Evolutionary conservation across 2,113 vertebrate species (phyloP), one percentile per base, ranked within the genome.

Genomic region (Chunga burmeisteri): DNA sequence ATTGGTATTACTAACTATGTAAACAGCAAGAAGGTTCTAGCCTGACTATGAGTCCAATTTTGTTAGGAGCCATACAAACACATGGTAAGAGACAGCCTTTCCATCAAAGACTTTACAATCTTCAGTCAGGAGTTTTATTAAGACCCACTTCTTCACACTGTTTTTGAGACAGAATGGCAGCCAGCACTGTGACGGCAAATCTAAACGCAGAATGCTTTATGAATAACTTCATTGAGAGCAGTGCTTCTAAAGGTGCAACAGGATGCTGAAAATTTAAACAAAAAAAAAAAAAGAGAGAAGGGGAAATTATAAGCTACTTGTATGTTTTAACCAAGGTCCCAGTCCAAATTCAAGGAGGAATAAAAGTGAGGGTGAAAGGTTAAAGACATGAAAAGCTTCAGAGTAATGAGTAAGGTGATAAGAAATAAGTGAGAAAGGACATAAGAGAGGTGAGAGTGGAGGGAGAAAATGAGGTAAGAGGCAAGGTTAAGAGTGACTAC

Each of bases 181-280:
- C 80, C 90, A 97, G 68, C 29, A 59, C 74, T 77, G 44, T 84
- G 90, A 81, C 93, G 96, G 88, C 74, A 91, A 97, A 83, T 86
- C 49, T 94, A 96, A 97, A 96, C 38, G 97, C 36, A 62, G 32
- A 86, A 65, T 46, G 85, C 70, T 96, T 95, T 95, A 92, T 91
- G 94, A 94, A 97, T 96, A 97, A 95, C 94, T 88, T 95, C 84
- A 94, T 61, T 95, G 93, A 95, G 42, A 93, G 80, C 72, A 82
- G 11, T 65, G 17, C 50, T 96, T 97, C 86, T 93, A 84, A 97
- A 94, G 58, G 61, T 86, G 63, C 25, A 93, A 72, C 8, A 30
- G 6, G 46, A 72, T 36, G 34, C 78, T 86, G 61, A 95, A 94
- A 92, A 88, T 56, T 65, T n/a, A 79, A 91, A 70, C 25, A 89